A percentile compares a stretch with the other conserved stretches of the same genome.
These are phyloP conservation scores for Pammene fasciana DNA, from an alignment of 2,888 invertebrate species.

Conservation along the genomic window DNA sequence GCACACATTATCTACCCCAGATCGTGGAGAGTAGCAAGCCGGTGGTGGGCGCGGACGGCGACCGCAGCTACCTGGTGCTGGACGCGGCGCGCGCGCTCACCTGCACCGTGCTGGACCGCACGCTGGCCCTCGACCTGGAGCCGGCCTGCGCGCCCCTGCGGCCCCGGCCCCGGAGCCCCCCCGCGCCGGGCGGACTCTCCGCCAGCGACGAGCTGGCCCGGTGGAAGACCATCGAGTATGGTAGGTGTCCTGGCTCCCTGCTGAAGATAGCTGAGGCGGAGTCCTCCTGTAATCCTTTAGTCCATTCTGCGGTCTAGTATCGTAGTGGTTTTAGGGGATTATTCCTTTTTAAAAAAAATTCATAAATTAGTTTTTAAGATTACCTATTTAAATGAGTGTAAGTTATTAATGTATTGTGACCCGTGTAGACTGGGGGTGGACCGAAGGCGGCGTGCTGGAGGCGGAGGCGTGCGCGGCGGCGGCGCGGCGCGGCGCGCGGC, in stretches of 20 bases:
- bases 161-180: conserved; percentile 32
- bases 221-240: conserved; percentile 31
- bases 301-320: no score
- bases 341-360: no score
- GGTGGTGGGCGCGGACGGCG: conserved; percentile 42
- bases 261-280: no score
- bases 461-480: conserved; percentile 36
- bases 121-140: neutral
- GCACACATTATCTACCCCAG: neutral
- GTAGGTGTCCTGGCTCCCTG: no score
- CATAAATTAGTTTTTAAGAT: no score
- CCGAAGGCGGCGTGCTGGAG: conserved; percentile 21
- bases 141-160: conserved; percentile 1
- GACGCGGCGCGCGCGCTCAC: conserved; percentile 64
- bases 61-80: conserved; percentile 64
- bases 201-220: conserved; percentile 33
- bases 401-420: neutral
- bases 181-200: conserved; percentile 10
- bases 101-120: conserved; percentile 56
- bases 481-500: conserved; percentile 46
- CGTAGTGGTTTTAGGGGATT: no score
- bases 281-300: no score
- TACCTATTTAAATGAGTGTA: neutral
- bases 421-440: conserved; percentile 26
- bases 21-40: neutral